These are phyloP conservation scores for Prochilodus magdalenae DNA, from an alignment of 2,113 vertebrate species.

Conservation along the genomic window DNA sequence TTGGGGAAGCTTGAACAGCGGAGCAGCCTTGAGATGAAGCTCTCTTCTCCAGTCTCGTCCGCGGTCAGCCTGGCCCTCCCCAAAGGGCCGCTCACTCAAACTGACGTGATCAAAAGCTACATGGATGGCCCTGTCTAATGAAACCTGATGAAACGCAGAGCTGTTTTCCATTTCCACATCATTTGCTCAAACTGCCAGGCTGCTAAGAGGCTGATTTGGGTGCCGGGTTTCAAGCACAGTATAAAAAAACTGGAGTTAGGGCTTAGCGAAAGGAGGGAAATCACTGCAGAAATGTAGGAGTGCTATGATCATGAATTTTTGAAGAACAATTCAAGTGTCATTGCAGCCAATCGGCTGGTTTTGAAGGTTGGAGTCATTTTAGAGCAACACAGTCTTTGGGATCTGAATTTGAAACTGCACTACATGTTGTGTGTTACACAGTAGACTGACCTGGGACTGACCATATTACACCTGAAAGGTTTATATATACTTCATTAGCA, in stretches of 20 bases:
- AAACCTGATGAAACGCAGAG: constrained; percentile 15
- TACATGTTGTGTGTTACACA: too few relatives aligned
- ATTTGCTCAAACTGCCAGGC: constrained; percentile 11
- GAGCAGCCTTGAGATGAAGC: background rate
- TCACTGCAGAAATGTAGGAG: background rate
- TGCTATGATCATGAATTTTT: background rate
- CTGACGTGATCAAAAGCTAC: constrained; percentile 41
- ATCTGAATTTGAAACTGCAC: too few relatives aligned
- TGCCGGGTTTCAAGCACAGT: constrained; percentile 25
- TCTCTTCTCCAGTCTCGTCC: constrained; percentile 36
- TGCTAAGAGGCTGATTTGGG: constrained; percentile 37
- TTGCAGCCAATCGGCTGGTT: too few relatives aligned
- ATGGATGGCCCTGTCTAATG: background rate
- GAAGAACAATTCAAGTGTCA: too few relatives aligned
- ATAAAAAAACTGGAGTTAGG: constrained; percentile 9
- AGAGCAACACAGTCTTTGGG: too few relatives aligned
- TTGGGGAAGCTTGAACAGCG: constrained; percentile 48
- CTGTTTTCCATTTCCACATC: constrained; percentile 18
- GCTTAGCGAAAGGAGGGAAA: background rate
- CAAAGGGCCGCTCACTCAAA: background rate
- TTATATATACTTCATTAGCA: too few relatives aligned
- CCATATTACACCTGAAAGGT: too few relatives aligned
- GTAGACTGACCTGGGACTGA: too few relatives aligned
- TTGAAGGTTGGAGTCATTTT: too few relatives aligned
- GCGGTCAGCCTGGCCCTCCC: constrained; percentile 14